phyloP scores from a whole-genome alignment of 2,113 vertebrate species.

The Hipposideros armiger region DNA sequence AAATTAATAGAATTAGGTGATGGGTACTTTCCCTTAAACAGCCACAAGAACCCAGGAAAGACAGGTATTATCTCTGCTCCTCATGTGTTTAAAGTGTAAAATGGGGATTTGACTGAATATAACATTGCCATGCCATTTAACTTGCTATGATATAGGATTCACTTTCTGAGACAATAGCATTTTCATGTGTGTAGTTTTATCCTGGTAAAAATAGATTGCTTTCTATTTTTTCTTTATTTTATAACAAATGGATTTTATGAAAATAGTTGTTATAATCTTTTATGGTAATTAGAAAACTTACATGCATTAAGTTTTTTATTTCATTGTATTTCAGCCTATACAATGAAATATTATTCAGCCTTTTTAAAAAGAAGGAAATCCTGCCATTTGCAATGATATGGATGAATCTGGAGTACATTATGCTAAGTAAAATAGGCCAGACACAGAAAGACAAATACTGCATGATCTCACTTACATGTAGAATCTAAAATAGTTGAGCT shows the following conservation, averaged over 20 bases:
- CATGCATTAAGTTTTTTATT: too few relatives aligned
- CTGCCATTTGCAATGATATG: background rate
- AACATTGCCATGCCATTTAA: background rate
- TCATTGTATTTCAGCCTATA: too few relatives aligned
- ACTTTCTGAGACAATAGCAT: background rate
- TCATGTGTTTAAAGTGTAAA: background rate
- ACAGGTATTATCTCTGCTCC: background rate
- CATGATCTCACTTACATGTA: background rate
- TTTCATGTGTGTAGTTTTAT: background rate
- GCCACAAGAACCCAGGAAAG: background rate
- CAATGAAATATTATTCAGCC: background rate
- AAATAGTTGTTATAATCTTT: background rate
- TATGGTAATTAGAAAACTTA: background rate
- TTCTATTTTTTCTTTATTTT: constrained; percentile 27
- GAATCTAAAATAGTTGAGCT: background rate
- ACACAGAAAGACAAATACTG: background rate
- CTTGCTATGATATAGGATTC: constrained; percentile 1
- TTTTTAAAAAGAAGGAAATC: background rate
- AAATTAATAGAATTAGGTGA: background rate
- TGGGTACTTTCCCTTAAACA: background rate
- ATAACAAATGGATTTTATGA: background rate
- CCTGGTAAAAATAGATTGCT: background rate
- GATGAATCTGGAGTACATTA: background rate
- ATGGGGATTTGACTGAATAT: background rate
- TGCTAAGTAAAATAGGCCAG: background rate